A percentile compares a stretch with the other conserved stretches of the same genome.
Conservation (phyloP, 2,113 vertebrate genomes). For the Helogale parvula region DNA sequence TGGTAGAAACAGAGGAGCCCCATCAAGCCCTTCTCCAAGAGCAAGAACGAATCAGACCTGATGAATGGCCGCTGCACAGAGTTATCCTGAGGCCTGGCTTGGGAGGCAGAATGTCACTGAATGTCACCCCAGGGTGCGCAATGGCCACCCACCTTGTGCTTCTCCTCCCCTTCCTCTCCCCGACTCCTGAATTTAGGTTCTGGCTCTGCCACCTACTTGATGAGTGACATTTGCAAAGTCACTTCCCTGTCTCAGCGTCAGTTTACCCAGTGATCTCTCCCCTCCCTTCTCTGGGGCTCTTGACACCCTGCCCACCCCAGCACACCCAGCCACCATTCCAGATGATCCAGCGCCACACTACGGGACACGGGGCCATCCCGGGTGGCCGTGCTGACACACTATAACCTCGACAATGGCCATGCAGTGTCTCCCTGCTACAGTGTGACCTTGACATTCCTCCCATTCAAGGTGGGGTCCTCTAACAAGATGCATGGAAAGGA, state of each 20-base stretch:
- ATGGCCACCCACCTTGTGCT: neutral
- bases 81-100: neutral
- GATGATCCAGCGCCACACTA: rapidly evolving
- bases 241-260: neutral
- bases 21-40: neutral
- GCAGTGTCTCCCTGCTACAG: neutral
- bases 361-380: rapidly evolving
- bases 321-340: neutral
- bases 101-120: neutral
- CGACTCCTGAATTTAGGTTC: neutral
- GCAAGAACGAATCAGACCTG: neutral
- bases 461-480: neutral
- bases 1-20: neutral
- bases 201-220: neutral
- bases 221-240: neutral
- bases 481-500: neutral
- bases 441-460: neutral
- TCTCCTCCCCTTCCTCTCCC: rapidly evolving
- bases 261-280: neutral
- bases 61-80: neutral
- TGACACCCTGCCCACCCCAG: rapidly evolving
- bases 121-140: neutral
- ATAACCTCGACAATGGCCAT: neutral
- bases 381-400: neutral
- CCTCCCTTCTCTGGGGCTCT: neutral